Evolutionary conservation across 2,888 invertebrate genomes (phyloP), one percentile per base, ranked within the genome.

Genomic region (Ormyrus labotus): DNA sequence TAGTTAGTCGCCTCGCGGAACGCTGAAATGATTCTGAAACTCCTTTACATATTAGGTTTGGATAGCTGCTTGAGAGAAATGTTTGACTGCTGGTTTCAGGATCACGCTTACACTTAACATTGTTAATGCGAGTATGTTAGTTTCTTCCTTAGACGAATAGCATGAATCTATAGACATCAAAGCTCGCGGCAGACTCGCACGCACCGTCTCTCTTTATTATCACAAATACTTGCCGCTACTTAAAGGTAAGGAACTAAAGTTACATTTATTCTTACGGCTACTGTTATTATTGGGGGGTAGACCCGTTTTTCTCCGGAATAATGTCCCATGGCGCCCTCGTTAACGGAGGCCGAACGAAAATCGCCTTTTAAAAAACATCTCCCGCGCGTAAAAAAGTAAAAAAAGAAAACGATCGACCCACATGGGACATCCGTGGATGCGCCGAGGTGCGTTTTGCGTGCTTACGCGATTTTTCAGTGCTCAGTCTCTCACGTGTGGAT

Each of bases 171-270:
- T 47, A 55, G 58, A 9, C 34, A 71, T 19, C 7, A 7, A 68
- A 55, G n/a, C 6, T 13, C 34, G 8, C n/a, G 50, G n/a, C 79
- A 57, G 77, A 84, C 81, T 82, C 76, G 83, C 84, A 83, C 83
- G 83, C 75, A 76, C 80, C 4, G 6, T 67, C 53, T 53, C 10
- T 10, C 10, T 67, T 51, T 51, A 6, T 60, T 77, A 81, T 81
- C 78, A 78, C 82, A 67, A 34, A 34, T 71, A 80, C 80, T 83
- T 83, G 77, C 70, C 68, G 77, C 82, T 77, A 80, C 71, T 83
- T 83, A 81, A 80, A 82, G 63, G 11, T 77, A 81, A 81, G 77
- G 75, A 81, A 77, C 80, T 77, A 81, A 76, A 63, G 7, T 70
- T 71, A 63, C n/a, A 63, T 63, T 55, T 74, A 73, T 72, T 48